These are phyloP conservation scores for Linnaemya vulpina DNA, from an alignment of 2,888 invertebrate genomes.

Conservation along the genomic window DNA sequence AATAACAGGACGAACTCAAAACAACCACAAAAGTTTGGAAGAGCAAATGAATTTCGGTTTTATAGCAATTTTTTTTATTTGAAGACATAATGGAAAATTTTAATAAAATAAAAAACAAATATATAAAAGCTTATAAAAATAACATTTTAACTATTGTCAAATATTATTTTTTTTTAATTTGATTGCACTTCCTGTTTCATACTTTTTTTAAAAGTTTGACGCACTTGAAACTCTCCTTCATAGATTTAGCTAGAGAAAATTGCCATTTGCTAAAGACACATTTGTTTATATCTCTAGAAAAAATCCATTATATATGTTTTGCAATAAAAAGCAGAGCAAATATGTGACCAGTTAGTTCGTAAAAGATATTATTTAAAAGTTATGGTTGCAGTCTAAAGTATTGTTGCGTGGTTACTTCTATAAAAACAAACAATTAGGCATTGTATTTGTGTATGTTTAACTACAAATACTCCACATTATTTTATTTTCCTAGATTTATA, in stretches of 20 bases:
- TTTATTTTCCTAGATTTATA: constrained; percentile 37
- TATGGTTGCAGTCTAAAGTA: constrained; percentile 1
- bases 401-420: neutral
- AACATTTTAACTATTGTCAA: no score
- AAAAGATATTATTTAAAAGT: constrained; percentile 2
- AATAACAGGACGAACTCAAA: constrained; percentile 16
- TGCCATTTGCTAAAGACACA: neutral
- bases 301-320: neutral
- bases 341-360: neutral
- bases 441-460: neutral
- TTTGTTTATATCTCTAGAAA: neutral
- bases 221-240: neutral
- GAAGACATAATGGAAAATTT: constrained; percentile 3
- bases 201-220: neutral
- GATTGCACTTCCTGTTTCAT: constrained; percentile 8
- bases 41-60: neutral
- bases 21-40: neutral
- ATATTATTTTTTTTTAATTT: no score
- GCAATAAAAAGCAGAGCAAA: neutral
- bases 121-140: constrained; percentile 24
- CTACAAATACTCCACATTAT: constrained; percentile 13
- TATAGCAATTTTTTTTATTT: neutral
- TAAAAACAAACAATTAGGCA: constrained; percentile 1
- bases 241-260: constrained; percentile 3
- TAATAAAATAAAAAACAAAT: neutral